Evolutionary conservation across 1,140 invertebrate species (phyloP), one percentile per base, ranked within the genome.

Genomic region (Idris sp.): DNA sequence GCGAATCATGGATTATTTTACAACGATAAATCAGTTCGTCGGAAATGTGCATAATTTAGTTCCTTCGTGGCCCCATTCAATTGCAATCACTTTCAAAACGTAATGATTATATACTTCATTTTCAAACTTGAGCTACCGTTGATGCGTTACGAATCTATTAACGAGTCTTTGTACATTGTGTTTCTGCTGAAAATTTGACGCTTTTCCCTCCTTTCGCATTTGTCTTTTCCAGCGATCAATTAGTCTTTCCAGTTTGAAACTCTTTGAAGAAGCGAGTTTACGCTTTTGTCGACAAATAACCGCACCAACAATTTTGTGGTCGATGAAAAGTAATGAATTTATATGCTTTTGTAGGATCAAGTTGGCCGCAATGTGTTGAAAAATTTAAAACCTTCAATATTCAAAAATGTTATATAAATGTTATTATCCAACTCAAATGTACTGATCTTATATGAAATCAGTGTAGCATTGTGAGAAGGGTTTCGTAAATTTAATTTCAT

Each of bases 1-100:
- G 64, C 74, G 78, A 82, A 77, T 80, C 80, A 73, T 40, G 62
- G 59, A 71, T 77, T 64, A 65, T 62, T 71, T 77, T 68, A 51
- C 59, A 62, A 44, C 69, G 69, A 73, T 73, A 73, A 73, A 73
- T 73, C 59, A 46, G 44, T 43, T 33, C 13, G 28, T 53, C 59
- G 69, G 53, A 73, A 59, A 73, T 36, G 51, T 51, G 51, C 59
- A 64, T 72, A 72, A 72, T 56, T 62, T 72, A 56, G 44, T 51
- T 61, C 26, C 68, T 31, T 38, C 46, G 41, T 28, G 58, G 14
- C 30, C 43, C 19, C 41, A 31, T 72, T 72, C 59, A 72, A 72
- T 58, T 51, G 51, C 68, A 72, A 72, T 72, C 59, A 64, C 43
- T 36, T 51, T n/a, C 43, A 30, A 54, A 19, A 56, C 26, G 15